Evolutionary conservation across 2,113 vertebrate genomes (phyloP), one percentile per base, ranked within the genome.

Genomic region (Sebastes fasciatus): DNA sequence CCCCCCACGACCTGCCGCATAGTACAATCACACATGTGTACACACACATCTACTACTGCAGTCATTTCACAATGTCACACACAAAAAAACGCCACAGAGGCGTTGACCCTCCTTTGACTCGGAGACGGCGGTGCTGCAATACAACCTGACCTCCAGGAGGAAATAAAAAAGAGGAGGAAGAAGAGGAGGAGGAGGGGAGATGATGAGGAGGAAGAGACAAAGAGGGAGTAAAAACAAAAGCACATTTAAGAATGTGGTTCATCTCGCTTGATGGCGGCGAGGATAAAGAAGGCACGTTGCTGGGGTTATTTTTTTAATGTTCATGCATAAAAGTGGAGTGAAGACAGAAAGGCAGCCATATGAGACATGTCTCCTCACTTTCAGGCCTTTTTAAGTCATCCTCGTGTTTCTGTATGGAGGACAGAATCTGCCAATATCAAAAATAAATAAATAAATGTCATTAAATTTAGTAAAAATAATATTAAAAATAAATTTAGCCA

Each of bases 381-480:
- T 91, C 92, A 87, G 84, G 86, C 94, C 93, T 94, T 95, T 96
- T 95, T 93, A 94, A 95, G 93, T 95, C 94, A 94, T 94, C 92
- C 88, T 63, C 63, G 86, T 91, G 89, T 34, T 34, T 34, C 34
- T 34, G 34, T 34, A 34, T 34, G 3, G 34, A 34, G 34, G 34
- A 34, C 34, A 34, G 34, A 34, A 34, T 34, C 34, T 34, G 34
- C 34, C 34, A 34, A 34, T 34, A 34, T 34, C 34, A 34, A 34
- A 34, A 34, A 34, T 34, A 34, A 34, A 34, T 34, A 34, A 34
- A 34, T 34, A 26, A 26, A 34, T 34, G 34, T 34, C 34, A 34
- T 34, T 34, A 34, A 34, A 34, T 34, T 34, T 34, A 34, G 34
- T 4, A 34, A 34, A 34, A 34, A 34, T 34, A 34, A 34, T 34